A percentile compares a stretch with the other conserved stretches of the same genome.
Evolutionary conservation across 2,888 invertebrate species (phyloP).

Genomic region (Salticus scenicus): DNA sequence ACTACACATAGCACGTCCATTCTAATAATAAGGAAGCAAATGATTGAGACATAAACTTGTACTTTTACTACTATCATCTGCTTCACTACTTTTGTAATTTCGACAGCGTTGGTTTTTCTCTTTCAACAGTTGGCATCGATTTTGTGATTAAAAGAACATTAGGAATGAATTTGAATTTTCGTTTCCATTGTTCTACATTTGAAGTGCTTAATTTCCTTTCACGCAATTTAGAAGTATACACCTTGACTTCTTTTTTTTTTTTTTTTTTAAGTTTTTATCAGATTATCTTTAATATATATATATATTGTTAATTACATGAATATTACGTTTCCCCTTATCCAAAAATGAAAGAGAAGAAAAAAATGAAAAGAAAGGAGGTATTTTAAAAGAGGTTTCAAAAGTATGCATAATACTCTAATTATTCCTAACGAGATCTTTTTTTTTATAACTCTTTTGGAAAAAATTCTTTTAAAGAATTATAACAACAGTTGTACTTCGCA

Average conservation of each 20-base stretch:
- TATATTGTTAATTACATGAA: not conserved
- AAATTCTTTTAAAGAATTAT: too few relatives aligned
- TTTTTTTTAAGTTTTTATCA: too few relatives aligned
- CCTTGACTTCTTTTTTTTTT: not conserved
- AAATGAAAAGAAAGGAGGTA: too few relatives aligned
- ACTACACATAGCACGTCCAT: not conserved
- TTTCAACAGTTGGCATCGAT: constrained; percentile 59
- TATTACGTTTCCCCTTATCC: not conserved
- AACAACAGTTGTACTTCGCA: too few relatives aligned
- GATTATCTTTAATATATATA: too few relatives aligned
- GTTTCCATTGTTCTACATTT: constrained; percentile 12
- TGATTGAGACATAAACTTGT: constrained; percentile 8
- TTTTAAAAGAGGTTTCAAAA: too few relatives aligned
- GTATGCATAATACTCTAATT: too few relatives aligned
- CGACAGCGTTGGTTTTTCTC: constrained; percentile 1
- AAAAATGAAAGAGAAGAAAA: too few relatives aligned
- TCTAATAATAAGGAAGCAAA: not conserved
- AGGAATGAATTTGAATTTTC: constrained; percentile 44
- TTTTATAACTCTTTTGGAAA: too few relatives aligned
- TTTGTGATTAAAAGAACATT: constrained; percentile 70
- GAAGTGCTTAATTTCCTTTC: constrained; percentile 5
- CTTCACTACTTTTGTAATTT: constrained; percentile 5
- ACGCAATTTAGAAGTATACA: not conserved
- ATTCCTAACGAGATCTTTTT: too few relatives aligned
- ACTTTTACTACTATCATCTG: not conserved